phyloP scores from a whole-genome alignment of 2,888 invertebrate species.

The Patella caerulea region DNA sequence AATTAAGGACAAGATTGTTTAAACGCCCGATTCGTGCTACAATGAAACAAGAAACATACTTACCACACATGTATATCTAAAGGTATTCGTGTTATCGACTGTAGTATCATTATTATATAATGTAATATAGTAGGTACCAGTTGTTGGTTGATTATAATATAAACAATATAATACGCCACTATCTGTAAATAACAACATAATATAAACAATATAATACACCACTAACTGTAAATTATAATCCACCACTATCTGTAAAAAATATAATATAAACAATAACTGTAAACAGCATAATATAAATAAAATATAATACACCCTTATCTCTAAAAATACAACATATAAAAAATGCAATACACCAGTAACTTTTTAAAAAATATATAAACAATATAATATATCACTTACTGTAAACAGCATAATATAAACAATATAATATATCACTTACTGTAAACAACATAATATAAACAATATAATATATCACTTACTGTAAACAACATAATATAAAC shows the following conservation, averaged over 20 bases:
- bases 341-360: neutral
- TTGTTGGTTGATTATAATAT: conserved; percentile 21
- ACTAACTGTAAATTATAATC: too few species aligned
- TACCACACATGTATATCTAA: conserved; percentile 51
- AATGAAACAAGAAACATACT: conserved; percentile 25
- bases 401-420: conserved; percentile 32
- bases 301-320: neutral
- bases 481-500: too few species aligned
- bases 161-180: conserved; percentile 48
- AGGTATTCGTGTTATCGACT: conserved; percentile 47
- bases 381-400: too few species aligned
- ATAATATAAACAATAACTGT: too few species aligned
- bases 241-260: too few species aligned
- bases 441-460: conserved; percentile 16
- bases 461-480: neutral
- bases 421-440: conserved; percentile 50
- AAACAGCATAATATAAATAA: neutral
- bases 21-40: too few species aligned
- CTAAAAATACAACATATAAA: neutral
- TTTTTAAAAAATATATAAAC: too few species aligned
- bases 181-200: conserved; percentile 34
- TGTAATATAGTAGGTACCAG: conserved; percentile 39
- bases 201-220: neutral
- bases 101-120: conserved; percentile 50
- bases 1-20: too few species aligned